Conservation (phyloP, 2,113 vertebrate genomes). For the Dunckerocampus dactyliophorus region DNA sequence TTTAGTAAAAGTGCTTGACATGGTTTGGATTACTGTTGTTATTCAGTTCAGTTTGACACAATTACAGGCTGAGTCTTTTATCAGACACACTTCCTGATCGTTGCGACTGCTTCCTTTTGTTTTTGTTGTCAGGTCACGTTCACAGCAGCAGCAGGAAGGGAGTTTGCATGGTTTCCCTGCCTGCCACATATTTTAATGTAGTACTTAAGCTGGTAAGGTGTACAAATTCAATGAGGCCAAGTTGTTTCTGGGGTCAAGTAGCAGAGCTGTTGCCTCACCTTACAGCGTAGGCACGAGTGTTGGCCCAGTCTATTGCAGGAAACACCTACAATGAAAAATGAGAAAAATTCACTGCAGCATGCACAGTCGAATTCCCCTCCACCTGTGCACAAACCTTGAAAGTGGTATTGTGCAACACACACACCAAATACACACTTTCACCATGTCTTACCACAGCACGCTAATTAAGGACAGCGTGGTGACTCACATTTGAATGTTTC, state of each 20-base stretch:
- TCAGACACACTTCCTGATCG: no score
- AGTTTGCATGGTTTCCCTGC: no score
- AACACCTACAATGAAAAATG: slow-evolving; percentile 72
- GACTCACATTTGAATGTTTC: slow-evolving; percentile 97
- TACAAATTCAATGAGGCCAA: background rate
- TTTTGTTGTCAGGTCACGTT: no score
- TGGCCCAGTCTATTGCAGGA: slow-evolving; percentile 96
- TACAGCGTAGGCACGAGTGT: slow-evolving; percentile 95
- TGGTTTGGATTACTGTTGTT: no score
- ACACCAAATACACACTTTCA: background rate
- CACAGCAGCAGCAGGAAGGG: no score
- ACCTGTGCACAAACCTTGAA: background rate
- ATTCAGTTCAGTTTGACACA: background rate
- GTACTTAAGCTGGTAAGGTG: no score
- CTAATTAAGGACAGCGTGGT: background rate
- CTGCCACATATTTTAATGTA: no score
- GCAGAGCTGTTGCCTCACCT: slow-evolving; percentile 73
- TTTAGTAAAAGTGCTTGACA: no score
- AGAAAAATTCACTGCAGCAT: background rate
- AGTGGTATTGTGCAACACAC: background rate
- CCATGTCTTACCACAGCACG: slow-evolving; percentile 2
- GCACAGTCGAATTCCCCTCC: background rate
- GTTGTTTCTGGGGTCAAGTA: background rate
- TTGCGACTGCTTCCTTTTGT: no score
- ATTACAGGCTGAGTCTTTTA: background rate